Evolutionary conservation across 1,140 invertebrate genomes (phyloP).

Genomic region (Cherax quadricarinatus): DNA sequence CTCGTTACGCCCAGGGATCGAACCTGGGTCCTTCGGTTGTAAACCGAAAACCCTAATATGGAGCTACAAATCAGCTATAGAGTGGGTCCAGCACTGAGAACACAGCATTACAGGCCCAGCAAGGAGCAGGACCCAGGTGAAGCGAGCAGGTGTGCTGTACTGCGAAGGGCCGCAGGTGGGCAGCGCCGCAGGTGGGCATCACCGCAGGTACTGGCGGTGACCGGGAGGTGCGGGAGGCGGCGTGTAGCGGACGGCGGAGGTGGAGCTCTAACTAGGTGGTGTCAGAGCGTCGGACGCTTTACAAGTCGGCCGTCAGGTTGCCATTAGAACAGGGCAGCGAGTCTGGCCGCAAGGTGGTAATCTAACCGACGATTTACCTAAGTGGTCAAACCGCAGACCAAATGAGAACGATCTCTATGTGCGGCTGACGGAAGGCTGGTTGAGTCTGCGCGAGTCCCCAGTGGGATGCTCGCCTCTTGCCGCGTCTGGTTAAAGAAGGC

Average conservation of each 20-base stretch:
- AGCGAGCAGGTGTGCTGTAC: not conserved
- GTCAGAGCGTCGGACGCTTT: conserved; percentile 64
- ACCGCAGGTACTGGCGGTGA: not conserved
- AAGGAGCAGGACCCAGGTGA: too few relatives aligned
- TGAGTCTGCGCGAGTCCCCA: not conserved
- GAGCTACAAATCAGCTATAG: too few relatives aligned
- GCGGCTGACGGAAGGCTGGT: not conserved
- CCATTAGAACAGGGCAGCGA: conserved; percentile 68
- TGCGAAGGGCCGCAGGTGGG: not conserved
- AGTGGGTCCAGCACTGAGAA: too few relatives aligned
- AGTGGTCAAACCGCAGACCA: conserved; percentile 63
- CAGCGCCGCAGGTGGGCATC: not conserved
- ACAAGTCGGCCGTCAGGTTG: conserved; percentile 65
- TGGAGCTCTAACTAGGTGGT: conserved; percentile 62
- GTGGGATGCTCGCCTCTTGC: conserved; percentile 51
- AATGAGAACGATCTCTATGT: conserved; percentile 46
- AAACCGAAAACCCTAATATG: too few relatives aligned
- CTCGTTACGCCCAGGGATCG: too few relatives aligned
- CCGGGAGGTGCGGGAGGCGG: conserved; percentile 7
- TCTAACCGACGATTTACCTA: conserved; percentile 69
- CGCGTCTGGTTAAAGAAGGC: conserved; percentile 66
- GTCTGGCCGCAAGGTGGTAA: conserved; percentile 67
- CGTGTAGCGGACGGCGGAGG: conserved; percentile 21
- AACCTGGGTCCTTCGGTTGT: too few relatives aligned
- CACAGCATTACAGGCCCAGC: too few relatives aligned